These are phyloP conservation scores for Poecile montanus DNA, from an alignment of 2,797 vertebrate genomes.

Conservation along the genomic window DNA sequence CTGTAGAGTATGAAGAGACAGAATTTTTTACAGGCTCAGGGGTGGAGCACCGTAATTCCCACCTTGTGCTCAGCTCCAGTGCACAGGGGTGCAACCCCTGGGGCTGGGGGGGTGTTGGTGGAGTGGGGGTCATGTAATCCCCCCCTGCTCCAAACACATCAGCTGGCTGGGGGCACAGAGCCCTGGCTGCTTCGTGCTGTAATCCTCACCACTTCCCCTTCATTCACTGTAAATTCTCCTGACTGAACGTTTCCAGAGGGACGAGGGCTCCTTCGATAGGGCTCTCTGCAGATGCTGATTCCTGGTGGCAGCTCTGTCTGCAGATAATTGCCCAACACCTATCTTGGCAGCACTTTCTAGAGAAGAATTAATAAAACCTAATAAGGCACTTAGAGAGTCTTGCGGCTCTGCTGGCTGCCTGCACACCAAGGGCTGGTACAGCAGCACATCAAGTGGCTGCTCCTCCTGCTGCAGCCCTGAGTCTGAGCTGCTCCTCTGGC, in stretches of 20 bases:
- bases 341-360: not conserved
- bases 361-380: constrained; percentile 19
- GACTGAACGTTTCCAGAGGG: not conserved
- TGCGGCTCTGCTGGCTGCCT: not conserved
- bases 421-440: rapidly evolving
- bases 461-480: rapidly evolving
- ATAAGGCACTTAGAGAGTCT: not conserved
- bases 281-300: not conserved
- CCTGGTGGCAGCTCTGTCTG: not conserved
- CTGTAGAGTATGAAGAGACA: rapidly evolving
- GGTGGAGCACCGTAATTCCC: not conserved
- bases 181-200: not conserved
- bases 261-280: not conserved
- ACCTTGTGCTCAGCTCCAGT: not conserved
- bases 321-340: not conserved
- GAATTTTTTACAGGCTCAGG: not conserved
- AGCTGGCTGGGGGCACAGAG: not conserved
- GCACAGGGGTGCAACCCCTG: not conserved
- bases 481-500: not conserved
- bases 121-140: rapidly evolving
- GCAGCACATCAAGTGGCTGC: not conserved
- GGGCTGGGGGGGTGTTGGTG: not conserved
- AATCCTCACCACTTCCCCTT: not conserved
- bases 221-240: not conserved
- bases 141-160: not conserved